These are phyloP conservation scores for Drosophila ohnishii DNA, from an alignment of 1,140 invertebrate genomes.

Conservation along the genomic window DNA sequence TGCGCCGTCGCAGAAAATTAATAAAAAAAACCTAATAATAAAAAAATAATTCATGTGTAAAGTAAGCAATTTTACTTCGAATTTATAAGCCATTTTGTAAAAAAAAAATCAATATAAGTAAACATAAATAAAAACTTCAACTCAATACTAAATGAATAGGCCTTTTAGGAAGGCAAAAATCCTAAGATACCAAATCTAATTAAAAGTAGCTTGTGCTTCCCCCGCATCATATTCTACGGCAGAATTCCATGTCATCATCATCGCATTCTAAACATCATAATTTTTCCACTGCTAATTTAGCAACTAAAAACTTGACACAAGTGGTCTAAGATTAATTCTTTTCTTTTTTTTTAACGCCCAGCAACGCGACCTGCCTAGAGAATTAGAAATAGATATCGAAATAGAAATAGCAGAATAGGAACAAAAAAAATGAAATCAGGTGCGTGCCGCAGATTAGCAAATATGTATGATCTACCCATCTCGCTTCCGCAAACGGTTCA, in stretches of 20 bases:
- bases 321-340: conserved; percentile 39
- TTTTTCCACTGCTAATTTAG: conserved; percentile 45
- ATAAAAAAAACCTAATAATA: no score
- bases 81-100: not conserved
- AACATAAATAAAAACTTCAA: no score
- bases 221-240: not conserved
- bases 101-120: no score
- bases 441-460: conserved; percentile 56
- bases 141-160: not conserved
- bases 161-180: not conserved
- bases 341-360: conserved; percentile 22
- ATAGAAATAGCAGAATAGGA: conserved; percentile 28
- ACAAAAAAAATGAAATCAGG: conserved; percentile 41
- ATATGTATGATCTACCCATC: conserved; percentile 10
- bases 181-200: not conserved
- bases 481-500: not conserved
- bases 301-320: conserved; percentile 46
- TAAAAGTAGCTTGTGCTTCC: not conserved
- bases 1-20: conserved; percentile 5
- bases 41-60: conserved; percentile 6
- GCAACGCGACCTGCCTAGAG: conserved; percentile 13
- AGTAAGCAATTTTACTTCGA: not conserved
- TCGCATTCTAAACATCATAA: conserved; percentile 32
- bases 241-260: conserved; percentile 18
- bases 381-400: conserved; percentile 24